Conservation (phyloP, 2,797 vertebrate genomes). For the Rhynchotus rufescens region DNA sequence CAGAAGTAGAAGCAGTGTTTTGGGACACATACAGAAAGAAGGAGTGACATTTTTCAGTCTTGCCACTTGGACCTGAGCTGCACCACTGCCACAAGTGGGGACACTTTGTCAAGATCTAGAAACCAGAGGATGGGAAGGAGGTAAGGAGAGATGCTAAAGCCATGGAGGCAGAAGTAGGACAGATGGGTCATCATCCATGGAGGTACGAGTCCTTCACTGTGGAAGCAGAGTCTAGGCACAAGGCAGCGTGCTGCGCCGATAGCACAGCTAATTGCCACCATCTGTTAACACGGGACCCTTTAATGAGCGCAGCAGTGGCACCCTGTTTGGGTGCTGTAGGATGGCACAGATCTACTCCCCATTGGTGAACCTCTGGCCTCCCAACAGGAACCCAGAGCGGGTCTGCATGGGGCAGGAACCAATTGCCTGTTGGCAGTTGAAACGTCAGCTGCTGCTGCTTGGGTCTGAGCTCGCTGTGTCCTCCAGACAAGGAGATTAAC, state of each 20-base stretch:
- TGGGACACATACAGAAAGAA: neutral
- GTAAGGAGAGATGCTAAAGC: neutral
- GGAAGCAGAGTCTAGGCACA: neutral
- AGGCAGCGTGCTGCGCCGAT: neutral
- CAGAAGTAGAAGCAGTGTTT: neutral
- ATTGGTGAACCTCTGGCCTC: neutral
- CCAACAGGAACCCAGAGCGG: neutral
- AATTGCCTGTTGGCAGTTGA: too few relatives aligned
- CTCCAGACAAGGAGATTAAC: neutral
- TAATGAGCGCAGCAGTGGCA: neutral
- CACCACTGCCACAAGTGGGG: neutral
- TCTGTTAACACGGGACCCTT: neutral
- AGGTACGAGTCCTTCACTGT: neutral
- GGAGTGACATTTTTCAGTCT: neutral
- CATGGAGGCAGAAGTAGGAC: neutral
- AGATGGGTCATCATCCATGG: neutral
- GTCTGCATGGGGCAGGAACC: neutral
- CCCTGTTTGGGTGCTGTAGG: neutral
- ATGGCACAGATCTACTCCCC: neutral
- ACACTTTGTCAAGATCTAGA: neutral
- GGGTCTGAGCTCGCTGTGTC: neutral
- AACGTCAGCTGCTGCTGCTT: too few relatives aligned
- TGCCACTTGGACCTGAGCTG: neutral
- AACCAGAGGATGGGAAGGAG: neutral
- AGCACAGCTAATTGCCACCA: neutral